A percentile compares a stretch with the other conserved stretches of the same genome.
These are phyloP conservation scores for Henricia sp. DNA, from an alignment of 53 echinoderm and acorn worm genomes.

Conservation along the genomic window DNA sequence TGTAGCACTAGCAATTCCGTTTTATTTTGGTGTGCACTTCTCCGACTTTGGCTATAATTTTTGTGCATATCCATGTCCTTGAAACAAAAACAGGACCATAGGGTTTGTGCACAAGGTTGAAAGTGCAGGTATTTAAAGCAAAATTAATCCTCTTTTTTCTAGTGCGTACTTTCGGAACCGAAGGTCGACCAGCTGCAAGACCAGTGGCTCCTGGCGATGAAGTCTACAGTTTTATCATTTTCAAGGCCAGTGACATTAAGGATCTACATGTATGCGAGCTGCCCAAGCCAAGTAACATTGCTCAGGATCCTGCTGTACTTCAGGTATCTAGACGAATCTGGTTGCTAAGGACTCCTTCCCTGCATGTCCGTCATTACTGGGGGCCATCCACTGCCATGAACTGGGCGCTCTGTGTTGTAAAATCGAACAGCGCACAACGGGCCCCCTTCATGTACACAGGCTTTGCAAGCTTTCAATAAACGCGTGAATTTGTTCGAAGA, in stretches of 20 bases:
- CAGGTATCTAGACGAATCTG: slow-evolving; percentile 69
- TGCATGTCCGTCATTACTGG: too few relatives aligned
- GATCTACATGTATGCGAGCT: slow-evolving; percentile 87
- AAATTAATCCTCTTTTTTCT: not conserved
- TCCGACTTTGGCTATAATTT: too few relatives aligned
- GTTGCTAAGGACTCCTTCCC: too few relatives aligned
- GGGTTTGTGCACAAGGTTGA: not conserved
- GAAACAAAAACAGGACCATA: not conserved
- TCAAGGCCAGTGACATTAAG: slow-evolving; percentile 90
- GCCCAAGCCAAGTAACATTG: slow-evolving; percentile 74
- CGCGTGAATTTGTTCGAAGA: too few relatives aligned
- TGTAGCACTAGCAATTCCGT: too few relatives aligned
- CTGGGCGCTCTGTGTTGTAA: too few relatives aligned
- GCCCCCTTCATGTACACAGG: too few relatives aligned
- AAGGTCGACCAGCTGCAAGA: slow-evolving; percentile 68
- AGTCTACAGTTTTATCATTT: slow-evolving; percentile 92
- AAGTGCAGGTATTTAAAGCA: not conserved
- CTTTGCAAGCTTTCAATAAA: too few relatives aligned
- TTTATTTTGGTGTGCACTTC: too few relatives aligned
- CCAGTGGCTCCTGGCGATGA: slow-evolving; percentile 90
- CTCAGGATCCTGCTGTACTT: slow-evolving; percentile 94
- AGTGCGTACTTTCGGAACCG: slow-evolving; percentile 96
- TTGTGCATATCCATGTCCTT: too few relatives aligned
- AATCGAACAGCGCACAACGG: too few relatives aligned
- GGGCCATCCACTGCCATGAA: too few relatives aligned